Percentiles rank a stretch among this genome's conserved stretches.
Evolutionary conservation across 2,888 invertebrate species (phyloP).

Genomic region (Sicus ferrugineus): DNA sequence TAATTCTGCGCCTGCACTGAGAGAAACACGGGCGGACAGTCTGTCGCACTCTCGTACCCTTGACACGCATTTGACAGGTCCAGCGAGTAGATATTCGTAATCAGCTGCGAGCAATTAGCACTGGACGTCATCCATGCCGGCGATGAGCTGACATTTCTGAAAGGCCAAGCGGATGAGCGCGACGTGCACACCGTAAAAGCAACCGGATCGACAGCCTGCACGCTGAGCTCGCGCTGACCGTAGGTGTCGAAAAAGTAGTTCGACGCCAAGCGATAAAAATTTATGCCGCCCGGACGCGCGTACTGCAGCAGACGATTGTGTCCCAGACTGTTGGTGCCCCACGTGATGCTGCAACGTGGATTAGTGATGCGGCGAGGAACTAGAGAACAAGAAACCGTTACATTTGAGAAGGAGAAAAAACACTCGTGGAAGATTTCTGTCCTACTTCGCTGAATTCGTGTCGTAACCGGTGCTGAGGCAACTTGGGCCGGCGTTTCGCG

Average conservation of each 20-base stretch:
- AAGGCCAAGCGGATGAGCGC: constrained; percentile 67
- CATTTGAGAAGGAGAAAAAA: neutral
- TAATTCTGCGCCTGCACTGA: constrained; percentile 68
- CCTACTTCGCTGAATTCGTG: constrained; percentile 72
- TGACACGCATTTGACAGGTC: constrained; percentile 69
- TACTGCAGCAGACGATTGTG: constrained; percentile 67
- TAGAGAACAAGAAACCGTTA: constrained; percentile 43
- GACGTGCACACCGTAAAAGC: constrained; percentile 73
- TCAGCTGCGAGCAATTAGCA: constrained; percentile 68
- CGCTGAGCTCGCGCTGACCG: constrained; percentile 66
- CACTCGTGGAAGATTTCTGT: neutral
- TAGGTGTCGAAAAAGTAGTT: constrained; percentile 74
- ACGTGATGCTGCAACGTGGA: constrained; percentile 68
- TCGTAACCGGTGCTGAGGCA: constrained; percentile 65
- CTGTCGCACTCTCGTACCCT: constrained; percentile 61
- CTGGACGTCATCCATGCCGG: constrained; percentile 44
- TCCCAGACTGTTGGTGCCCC: constrained; percentile 63
- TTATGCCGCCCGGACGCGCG: constrained; percentile 71
- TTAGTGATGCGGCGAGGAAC: constrained; percentile 71
- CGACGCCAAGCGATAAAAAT: constrained; percentile 74
- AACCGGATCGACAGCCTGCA: constrained; percentile 67
- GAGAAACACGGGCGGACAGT: constrained; percentile 74
- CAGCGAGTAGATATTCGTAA: constrained; percentile 67
- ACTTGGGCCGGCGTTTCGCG: constrained; percentile 47
- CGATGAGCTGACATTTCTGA: constrained; percentile 55